Evolutionary conservation across 2,888 invertebrate species (phyloP), one percentile per base, ranked within the genome.

Genomic region (Endotricha flammealis): DNA sequence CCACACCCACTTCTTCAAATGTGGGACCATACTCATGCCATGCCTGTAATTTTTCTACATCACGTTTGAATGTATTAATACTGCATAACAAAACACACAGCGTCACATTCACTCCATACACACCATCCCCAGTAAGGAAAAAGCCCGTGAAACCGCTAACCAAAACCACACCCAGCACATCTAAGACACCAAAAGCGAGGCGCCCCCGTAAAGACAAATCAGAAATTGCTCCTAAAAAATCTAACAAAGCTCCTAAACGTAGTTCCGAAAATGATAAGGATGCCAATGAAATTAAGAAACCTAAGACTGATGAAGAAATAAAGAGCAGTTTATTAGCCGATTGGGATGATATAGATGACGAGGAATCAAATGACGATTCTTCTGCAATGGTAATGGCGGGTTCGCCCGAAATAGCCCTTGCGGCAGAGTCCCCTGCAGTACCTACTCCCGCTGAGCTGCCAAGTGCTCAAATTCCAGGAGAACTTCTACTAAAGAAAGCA

Each of bases 71-170:
- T 66, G 92, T 93, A 27, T 88, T 94, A 60, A 90, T 93, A 44
- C 74, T 91, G 45, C 94, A 95, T 62, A 90, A 90, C 41, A 92
- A 92, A 77, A 89, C 89, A 49, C 94, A 94, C 58, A 88, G 90
- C 52, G 78, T 87, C 36, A 88, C 88, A 31, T 83, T 72, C 51
- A 66, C 64, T 28, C 77, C 83, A 16, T 87, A 85, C 44, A 85
- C 76, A 45, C 87, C 87, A 31, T 65, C 83, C 13, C 79, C 83
- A 11, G 60, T 74, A 4, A 67, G 68, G 41, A 86, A 80, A 61
- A 81, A 81, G 56, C 32, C 53, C 4, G 27, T 39, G 2, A 75
- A 72, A 55, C 34, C 58, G 12, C 33, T 57, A 11, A 36, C 50
- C 1, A 79, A 79, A 52, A 51, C 63, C 6, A 55, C 71, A 28